Percentiles rank a stretch among this genome's conserved stretches.
Conservation (phyloP, 2,113 vertebrate genomes). For the Lagopus leucura region DNA sequence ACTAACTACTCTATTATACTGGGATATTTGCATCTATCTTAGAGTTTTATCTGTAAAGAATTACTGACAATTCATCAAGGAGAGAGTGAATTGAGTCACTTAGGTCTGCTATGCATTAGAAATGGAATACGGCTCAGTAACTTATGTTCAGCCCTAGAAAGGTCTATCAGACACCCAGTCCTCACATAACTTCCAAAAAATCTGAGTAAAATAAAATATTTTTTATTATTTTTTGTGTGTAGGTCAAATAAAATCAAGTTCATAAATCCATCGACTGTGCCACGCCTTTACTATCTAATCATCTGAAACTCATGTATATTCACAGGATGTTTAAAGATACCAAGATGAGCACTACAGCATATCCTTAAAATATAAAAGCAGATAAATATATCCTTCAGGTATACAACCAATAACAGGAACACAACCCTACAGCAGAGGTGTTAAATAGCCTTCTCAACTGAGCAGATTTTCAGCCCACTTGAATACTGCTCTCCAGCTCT, state of each 20-base stretch:
- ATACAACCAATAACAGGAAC: background rate
- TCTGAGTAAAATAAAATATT: background rate
- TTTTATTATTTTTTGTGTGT: background rate
- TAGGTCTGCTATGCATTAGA: background rate
- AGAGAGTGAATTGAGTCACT: background rate
- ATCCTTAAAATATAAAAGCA: constrained; percentile 12
- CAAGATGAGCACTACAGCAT: background rate
- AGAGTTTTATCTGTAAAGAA: background rate
- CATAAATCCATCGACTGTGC: background rate
- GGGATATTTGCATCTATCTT: background rate
- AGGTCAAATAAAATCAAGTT: background rate
- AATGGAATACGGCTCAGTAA: background rate
- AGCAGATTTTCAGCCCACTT: constrained; percentile 14
- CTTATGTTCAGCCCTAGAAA: background rate
- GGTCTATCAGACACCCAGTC: background rate
- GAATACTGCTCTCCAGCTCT: background rate
- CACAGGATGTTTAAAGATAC: background rate
- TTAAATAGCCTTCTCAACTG: background rate
- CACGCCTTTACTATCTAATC: constrained; percentile 12
- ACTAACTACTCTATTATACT: background rate
- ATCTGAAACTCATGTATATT: background rate
- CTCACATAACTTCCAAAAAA: background rate
- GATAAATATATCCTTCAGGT: constrained; percentile 27
- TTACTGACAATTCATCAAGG: background rate
- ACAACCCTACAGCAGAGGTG: background rate